phyloP scores from a whole-genome alignment of 2,113 vertebrate species.

The Chauna torquata region DNA sequence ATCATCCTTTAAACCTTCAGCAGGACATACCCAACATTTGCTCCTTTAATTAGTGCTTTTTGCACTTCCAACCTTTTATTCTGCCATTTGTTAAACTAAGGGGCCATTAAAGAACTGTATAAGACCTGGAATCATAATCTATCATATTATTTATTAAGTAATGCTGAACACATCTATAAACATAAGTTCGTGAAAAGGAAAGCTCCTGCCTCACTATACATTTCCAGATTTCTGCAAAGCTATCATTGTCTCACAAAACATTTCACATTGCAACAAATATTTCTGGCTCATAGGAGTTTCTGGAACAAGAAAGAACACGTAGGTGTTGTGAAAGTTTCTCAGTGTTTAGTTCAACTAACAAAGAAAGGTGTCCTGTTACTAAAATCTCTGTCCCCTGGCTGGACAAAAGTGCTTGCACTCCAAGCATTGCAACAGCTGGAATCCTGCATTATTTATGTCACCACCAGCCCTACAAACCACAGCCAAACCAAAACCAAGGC shows the following conservation, averaged over 20 bases:
- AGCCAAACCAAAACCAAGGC: background rate
- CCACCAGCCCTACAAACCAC: background rate
- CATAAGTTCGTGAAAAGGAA: background rate
- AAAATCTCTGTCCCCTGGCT: background rate
- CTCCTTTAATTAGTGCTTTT: background rate
- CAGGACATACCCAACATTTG: background rate
- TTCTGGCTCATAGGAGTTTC: background rate
- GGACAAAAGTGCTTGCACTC: background rate
- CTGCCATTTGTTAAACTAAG: background rate
- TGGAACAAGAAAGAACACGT: conserved; percentile 24
- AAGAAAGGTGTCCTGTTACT: background rate
- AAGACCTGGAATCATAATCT: background rate
- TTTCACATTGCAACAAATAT: conserved; percentile 12
- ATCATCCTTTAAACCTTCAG: background rate
- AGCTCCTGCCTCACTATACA: background rate
- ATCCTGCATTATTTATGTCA: background rate
- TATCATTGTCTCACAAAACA: conserved; percentile 9
- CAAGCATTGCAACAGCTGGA: conserved; percentile 11
- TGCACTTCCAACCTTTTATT: background rate
- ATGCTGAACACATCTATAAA: background rate
- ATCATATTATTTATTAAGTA: background rate
- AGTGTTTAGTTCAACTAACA: background rate
- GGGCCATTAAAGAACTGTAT: background rate
- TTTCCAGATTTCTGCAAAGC: conserved; percentile 11
- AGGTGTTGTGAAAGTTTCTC: conserved; percentile 34